These are phyloP conservation scores for Ctenoplectra terminalis DNA, from an alignment of 1,140 invertebrate genomes.

Conservation along the genomic window DNA sequence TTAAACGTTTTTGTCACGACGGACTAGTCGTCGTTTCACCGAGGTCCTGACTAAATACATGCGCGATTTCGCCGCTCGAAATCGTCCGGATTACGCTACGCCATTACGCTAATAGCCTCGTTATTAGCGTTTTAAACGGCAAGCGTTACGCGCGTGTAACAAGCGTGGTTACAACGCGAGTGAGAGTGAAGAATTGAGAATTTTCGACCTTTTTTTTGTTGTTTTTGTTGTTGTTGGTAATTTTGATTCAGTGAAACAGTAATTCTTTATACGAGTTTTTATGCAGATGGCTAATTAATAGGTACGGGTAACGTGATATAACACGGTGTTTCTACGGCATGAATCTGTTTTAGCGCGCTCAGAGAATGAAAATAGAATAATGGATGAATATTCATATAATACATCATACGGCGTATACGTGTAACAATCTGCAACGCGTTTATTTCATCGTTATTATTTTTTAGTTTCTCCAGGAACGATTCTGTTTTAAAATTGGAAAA, in stretches of 20 bases:
- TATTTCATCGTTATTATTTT: background rate
- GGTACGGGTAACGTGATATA: background rate
- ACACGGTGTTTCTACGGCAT: background rate
- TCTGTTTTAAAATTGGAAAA: no score
- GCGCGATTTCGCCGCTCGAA: background rate
- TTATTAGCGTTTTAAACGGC: slow-evolving; percentile 15
- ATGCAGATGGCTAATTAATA: background rate
- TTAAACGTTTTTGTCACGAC: slow-evolving; percentile 1
- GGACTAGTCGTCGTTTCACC: background rate
- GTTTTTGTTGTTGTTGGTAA: background rate
- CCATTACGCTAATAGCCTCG: slow-evolving; percentile 24
- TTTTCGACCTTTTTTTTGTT: background rate
- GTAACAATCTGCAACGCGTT: background rate
- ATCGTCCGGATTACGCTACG: slow-evolving; percentile 7
- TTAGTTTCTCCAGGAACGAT: no score
- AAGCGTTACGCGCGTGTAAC: background rate
- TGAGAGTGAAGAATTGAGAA: background rate
- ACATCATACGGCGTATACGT: background rate
- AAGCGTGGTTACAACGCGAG: background rate
- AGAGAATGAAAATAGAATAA: background rate
- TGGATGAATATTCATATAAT: background rate
- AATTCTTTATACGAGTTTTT: background rate
- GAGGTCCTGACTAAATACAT: background rate
- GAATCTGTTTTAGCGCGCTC: background rate
- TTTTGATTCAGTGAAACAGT: background rate